These are phyloP conservation scores for Melanaphis sacchari DNA, from an alignment of 1,140 invertebrate species.

Conservation along the genomic window DNA sequence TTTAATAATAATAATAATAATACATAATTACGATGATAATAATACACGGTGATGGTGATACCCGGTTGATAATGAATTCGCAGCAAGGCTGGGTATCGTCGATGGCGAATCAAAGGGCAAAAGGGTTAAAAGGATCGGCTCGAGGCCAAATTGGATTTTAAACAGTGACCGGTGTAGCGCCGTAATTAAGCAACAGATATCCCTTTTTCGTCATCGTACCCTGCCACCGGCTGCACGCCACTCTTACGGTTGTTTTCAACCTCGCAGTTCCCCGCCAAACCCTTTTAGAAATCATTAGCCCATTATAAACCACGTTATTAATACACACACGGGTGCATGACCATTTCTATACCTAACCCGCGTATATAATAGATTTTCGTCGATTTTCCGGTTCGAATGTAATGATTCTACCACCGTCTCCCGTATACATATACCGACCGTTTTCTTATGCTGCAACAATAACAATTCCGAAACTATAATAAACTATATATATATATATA, in stretches of 20 bases:
- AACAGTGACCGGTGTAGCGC: constrained; percentile 52
- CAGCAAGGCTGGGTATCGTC: neutral
- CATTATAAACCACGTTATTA: constrained; percentile 54
- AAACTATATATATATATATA: neutral
- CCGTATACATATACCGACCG: neutral
- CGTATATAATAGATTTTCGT: neutral
- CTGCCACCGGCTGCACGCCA: neutral
- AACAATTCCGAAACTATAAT: neutral
- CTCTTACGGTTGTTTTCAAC: constrained; percentile 21
- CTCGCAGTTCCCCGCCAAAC: neutral
- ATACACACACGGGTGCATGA: neutral
- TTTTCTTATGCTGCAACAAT: constrained; percentile 18
- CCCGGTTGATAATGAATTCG: constrained; percentile 39
- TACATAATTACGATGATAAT: constrained; percentile 24
- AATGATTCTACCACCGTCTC: neutral
- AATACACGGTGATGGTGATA: neutral
- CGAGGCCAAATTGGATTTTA: constrained; percentile 54
- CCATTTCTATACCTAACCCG: neutral
- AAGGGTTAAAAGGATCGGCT: constrained; percentile 54
- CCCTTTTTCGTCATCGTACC: constrained; percentile 19
- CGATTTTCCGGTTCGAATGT: constrained; percentile 46
- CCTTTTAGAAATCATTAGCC: constrained; percentile 54
- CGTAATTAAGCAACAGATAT: constrained; percentile 57
- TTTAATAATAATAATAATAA: constrained; percentile 27
- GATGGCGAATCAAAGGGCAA: constrained; percentile 53